Conservation (phyloP, 2,888 invertebrate genomes). For the Pyrochroa serraticornis region DNA sequence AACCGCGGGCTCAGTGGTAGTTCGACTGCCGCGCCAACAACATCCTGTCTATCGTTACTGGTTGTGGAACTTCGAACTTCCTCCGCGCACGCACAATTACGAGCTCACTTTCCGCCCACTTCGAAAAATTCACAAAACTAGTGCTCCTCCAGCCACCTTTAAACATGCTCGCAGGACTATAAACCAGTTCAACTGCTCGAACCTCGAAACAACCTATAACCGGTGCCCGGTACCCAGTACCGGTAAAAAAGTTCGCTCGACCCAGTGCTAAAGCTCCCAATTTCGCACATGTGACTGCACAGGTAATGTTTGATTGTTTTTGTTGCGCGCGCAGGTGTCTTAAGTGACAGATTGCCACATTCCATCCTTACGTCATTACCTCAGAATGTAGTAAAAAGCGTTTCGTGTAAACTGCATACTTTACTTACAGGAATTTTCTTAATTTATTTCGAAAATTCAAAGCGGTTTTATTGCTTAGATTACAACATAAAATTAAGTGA, state of each 20-base stretch:
- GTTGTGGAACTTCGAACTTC: constrained; percentile 35
- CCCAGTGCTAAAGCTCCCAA: constrained; percentile 19
- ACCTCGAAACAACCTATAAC: too few relatives aligned
- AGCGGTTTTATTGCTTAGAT: constrained; percentile 5
- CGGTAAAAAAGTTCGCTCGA: constrained; percentile 4
- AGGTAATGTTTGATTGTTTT: constrained; percentile 29
- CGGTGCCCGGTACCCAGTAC: constrained; percentile 1
- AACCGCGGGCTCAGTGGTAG: constrained; percentile 52
- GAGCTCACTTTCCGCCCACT: constrained; percentile 26
- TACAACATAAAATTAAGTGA: constrained; percentile 21
- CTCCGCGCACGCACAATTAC: constrained; percentile 36
- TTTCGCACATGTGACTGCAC: constrained; percentile 28
- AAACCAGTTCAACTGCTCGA: constrained; percentile 7
- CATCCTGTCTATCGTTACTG: constrained; percentile 45
- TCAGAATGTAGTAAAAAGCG: constrained; percentile 23
- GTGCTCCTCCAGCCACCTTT: constrained; percentile 16
- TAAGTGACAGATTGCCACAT: constrained; percentile 19
- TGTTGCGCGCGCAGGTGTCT: constrained; percentile 30
- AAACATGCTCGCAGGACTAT: constrained; percentile 20
- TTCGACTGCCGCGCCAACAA: constrained; percentile 48
- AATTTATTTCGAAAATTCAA: constrained; percentile 17
- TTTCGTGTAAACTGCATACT: constrained; percentile 22
- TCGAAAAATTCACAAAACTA: constrained; percentile 27
- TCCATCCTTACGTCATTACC: constrained; percentile 21
- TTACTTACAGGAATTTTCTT: constrained; percentile 19